phyloP scores from a whole-genome alignment of 1,140 invertebrate species.

The Berghia stephanieae region DNA sequence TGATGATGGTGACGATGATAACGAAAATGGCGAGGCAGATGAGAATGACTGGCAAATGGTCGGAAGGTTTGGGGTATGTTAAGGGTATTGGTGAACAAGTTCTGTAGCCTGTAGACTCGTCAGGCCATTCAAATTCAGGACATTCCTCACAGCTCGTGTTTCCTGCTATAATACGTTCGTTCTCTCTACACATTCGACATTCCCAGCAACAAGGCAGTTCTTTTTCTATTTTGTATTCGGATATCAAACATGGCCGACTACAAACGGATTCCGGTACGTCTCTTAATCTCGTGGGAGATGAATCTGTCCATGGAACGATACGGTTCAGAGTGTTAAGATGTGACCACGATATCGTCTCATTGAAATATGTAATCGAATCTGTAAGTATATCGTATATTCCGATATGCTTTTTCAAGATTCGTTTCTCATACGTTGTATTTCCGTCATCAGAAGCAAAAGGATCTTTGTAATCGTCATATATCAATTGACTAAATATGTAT shows the following conservation, averaged over 20 bases:
- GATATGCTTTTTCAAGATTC: background rate
- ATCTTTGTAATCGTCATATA: background rate
- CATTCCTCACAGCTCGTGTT: constrained; percentile 39
- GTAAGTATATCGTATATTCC: background rate
- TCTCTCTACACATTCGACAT: constrained; percentile 35
- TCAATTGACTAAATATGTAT: background rate
- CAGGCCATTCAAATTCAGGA: constrained; percentile 50
- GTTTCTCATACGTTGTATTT: no score
- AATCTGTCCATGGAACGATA: background rate
- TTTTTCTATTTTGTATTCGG: constrained; percentile 31
- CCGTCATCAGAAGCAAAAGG: no score
- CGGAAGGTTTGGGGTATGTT: constrained; percentile 18
- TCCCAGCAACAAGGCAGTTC: constrained; percentile 39
- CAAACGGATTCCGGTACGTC: constrained; percentile 39
- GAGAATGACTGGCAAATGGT: constrained; percentile 66
- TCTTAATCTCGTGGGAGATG: no score
- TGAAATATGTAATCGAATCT: background rate
- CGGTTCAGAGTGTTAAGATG: background rate
- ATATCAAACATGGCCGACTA: constrained; percentile 34
- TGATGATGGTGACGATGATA: constrained; percentile 57
- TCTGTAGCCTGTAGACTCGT: constrained; percentile 68
- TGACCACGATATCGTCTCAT: background rate
- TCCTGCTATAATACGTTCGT: constrained; percentile 39
- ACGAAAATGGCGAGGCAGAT: constrained; percentile 67
- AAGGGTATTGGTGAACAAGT: constrained; percentile 65